Evolutionary conservation across 1,140 invertebrate species (phyloP).

Genomic region (Drosophila kohkoa): DNA sequence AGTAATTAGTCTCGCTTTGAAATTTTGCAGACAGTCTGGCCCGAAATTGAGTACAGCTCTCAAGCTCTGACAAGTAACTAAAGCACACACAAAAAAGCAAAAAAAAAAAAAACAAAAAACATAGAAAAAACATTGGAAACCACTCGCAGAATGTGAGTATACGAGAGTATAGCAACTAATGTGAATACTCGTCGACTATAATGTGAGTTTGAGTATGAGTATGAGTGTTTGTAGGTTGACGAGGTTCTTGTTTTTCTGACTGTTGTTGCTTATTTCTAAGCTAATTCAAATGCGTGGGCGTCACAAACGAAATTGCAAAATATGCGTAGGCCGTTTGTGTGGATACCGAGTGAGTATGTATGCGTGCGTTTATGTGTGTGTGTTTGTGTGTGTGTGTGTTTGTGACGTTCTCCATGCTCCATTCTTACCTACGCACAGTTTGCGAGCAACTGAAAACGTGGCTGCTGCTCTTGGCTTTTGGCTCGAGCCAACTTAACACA

Average conservation of each 20-base stretch:
- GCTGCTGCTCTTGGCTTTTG: constrained; percentile 7
- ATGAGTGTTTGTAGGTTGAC: constrained; percentile 41
- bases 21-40: neutral
- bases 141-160: constrained; percentile 28
- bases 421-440: constrained; percentile 74
- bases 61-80: too few relatives aligned
- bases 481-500: neutral
- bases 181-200: constrained; percentile 14
- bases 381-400: constrained; percentile 18
- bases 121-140: neutral
- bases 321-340: constrained; percentile 67
- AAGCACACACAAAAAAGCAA: too few relatives aligned
- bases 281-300: constrained; percentile 74
- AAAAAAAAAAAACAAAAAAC: too few relatives aligned
- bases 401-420: neutral
- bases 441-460: constrained; percentile 36
- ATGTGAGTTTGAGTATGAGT: constrained; percentile 1
- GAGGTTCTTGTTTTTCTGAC: constrained; percentile 12
- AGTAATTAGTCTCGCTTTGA: neutral
- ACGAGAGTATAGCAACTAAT: neutral
- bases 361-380: neutral
- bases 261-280: constrained; percentile 70
- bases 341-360: neutral
- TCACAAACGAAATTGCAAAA: constrained; percentile 81
- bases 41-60: constrained; percentile 7